Evolutionary conservation across 2,797 vertebrate genomes (phyloP), one percentile per base, ranked within the genome.

Genomic region (Chromobotia macracanthus): DNA sequence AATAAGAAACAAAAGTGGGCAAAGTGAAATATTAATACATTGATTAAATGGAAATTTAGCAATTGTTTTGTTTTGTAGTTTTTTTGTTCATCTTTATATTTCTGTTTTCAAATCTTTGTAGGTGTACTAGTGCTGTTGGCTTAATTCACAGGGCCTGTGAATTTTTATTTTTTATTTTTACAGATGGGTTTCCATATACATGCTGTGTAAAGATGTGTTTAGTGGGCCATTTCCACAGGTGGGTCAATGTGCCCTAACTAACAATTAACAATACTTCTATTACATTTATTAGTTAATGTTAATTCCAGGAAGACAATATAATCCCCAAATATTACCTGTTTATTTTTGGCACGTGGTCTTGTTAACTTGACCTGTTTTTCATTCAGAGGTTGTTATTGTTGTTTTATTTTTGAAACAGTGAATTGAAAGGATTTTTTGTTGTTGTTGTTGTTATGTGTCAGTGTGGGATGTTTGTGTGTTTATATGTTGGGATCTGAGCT

Each of bases 381-480:
- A 60, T 11, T 3, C 11, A 61, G 12, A 19, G 0, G 35, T 19
- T 21, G 58, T 67, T 67, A 23, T 64, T 74, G 67, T 68, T 61
- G 16, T 25, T 25, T 12, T 60, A 51, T 15, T 46, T 74, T 28
- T 48, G 44, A 66, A 23, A 50, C 38, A 38, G 18, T 31, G 51
- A 12, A 23, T 51, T 11, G 1, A 12, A 19, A 61, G 5, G 3
- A 31, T 15, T 55, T 78, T 63, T n/a, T 55, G 51, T 67, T 82
- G 1, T 65, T 66, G 25, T 72, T 82, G 75, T 75, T 75, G 44
- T 75, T 70, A 23, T 71, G 64, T 71, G 28, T 79, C 46, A 53
- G 50, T 67, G 65, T 75, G 51, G 19, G 67, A 71, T 81, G 76
- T 76, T 70, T 81, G 60, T 72, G 65, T 81, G 69, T 81, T 77